Percentiles rank a stretch among this genome's conserved stretches.
These are phyloP conservation scores for Nerophis lumbriciformis DNA, from an alignment of 2,113 vertebrate species.

Conservation along the genomic window DNA sequence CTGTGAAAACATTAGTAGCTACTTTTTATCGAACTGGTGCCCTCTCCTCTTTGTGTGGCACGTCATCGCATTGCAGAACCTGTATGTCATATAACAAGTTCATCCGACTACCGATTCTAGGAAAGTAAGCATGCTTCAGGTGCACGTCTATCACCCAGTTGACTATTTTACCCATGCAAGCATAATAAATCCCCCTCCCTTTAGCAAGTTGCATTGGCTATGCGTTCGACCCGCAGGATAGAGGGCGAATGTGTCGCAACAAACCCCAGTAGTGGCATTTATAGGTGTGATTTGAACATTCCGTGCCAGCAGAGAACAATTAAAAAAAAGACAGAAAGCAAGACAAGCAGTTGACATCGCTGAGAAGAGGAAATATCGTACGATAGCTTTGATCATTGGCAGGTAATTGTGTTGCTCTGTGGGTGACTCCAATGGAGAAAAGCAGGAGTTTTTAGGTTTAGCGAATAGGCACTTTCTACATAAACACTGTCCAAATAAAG, in stretches of 20 bases:
- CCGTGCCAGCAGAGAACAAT: slow-evolving; percentile 52
- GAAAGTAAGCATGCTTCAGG: slow-evolving; percentile 81
- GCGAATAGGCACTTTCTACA: slow-evolving; percentile 79
- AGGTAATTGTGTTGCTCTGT: background rate
- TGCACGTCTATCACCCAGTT: slow-evolving; percentile 72
- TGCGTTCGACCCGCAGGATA: slow-evolving; percentile 59
- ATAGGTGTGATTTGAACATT: slow-evolving; percentile 56
- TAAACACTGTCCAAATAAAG: slow-evolving; percentile 61
- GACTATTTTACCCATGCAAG: slow-evolving; percentile 81
- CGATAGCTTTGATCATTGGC: background rate
- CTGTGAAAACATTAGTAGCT: slow-evolving; percentile 52
- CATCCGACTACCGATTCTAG: slow-evolving; percentile 75
- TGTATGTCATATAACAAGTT: slow-evolving; percentile 68
- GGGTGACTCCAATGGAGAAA: background rate
- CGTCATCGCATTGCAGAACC: slow-evolving; percentile 67
- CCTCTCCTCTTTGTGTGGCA: slow-evolving; percentile 53
- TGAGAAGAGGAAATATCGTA: slow-evolving; percentile 19
- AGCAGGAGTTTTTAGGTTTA: slow-evolving; percentile 23
- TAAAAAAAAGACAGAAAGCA: slow-evolving; percentile 19
- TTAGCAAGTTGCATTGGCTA: slow-evolving; percentile 60
- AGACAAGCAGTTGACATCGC: slow-evolving; percentile 34
- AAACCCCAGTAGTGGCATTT: slow-evolving; percentile 64
- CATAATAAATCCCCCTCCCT: slow-evolving; percentile 71
- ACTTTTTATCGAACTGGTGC: slow-evolving; percentile 42
- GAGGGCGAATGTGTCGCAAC: slow-evolving; percentile 62